Conservation (phyloP, 2,888 invertebrate species). For the Cyaniris semiargus region DNA sequence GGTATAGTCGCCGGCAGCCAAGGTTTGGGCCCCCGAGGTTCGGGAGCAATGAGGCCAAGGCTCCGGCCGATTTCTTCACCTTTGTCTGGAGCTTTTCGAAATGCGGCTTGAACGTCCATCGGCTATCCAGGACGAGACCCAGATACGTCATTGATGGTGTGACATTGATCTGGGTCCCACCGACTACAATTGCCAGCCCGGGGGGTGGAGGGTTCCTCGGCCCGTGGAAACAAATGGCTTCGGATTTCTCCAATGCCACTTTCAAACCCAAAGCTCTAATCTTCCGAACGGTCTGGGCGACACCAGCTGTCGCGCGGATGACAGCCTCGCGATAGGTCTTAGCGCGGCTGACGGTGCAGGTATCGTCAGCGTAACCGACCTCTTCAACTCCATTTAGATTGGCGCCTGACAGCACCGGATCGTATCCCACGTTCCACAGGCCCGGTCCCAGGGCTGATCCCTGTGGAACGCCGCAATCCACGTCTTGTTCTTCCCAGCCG, state of each 20-base stretch:
- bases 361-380: constrained; percentile 36
- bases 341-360: constrained; percentile 37
- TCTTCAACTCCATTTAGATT: constrained; percentile 19
- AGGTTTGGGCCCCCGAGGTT: no score
- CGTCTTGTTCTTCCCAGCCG: constrained; percentile 17
- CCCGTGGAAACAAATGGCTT: constrained; percentile 36
- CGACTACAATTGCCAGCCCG: constrained; percentile 18
- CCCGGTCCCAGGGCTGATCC: constrained; percentile 34
- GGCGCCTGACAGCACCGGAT: constrained; percentile 38
- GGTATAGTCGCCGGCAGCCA: no score
- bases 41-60: no score
- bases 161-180: constrained; percentile 25
- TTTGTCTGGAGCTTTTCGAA: background rate
- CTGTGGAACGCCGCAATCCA: constrained; percentile 34
- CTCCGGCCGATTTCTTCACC: no score
- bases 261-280: constrained; percentile 35
- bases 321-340: constrained; percentile 31
- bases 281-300: constrained; percentile 12
- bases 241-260: background rate
- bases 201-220: constrained; percentile 34
- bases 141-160: constrained; percentile 27
- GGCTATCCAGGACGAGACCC: constrained; percentile 30
- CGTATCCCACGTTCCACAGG: constrained; percentile 33
- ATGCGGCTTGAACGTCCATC: constrained; percentile 27
- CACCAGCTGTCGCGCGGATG: no score